Evolutionary conservation across 2,888 invertebrate species (phyloP), one percentile per base, ranked within the genome.

Genomic region (Polietes domitor): DNA sequence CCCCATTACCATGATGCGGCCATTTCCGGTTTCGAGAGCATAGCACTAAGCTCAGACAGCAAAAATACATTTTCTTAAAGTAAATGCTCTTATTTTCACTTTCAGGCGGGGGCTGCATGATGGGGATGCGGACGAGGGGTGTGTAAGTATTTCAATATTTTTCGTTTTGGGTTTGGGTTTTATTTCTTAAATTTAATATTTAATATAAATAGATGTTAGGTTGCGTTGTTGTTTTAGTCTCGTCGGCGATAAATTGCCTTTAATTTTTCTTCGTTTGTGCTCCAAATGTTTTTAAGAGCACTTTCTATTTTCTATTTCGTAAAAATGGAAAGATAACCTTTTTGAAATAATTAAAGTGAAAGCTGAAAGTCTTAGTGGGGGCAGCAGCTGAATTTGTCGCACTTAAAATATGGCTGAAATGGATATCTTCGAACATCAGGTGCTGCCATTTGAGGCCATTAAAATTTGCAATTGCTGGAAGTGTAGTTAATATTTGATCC

Each of bases 1-100:
- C 24, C 17, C 28, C 19, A 9, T n/a, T 68, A 21, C 28, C 43
- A 19, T 43, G 24, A 68, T 43, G 50, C 50, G 63, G 17, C 21
- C 21, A 73, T 53, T 76, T 78, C 84, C 80, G 77, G 15, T 53
- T 53, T 53, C 21, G 19, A 65, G 53, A 76, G 68, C 43, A 43
- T 68, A 24, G 32, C 21, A 41, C 21, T 24, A 24, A 41, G 43
- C 43, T 43, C 21, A 43, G 24, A 17, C 65, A 41, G 65, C 24
- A 43, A 21, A n/a, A 68, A n/a, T n/a, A 61, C 28, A n/a, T 58
- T 26, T 61, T 28, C 61, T 26, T n/a, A 61, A 61, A 61, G 68
- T 68, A 68, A 24, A 43, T 68, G 68, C 68, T 68, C 41, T 43
- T 68, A 68, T 68, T 68, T 68, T 43, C 21, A 19, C 17, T 32